Conservation (phyloP, 2,113 vertebrate genomes). For the Mionectes macconnelli region DNA sequence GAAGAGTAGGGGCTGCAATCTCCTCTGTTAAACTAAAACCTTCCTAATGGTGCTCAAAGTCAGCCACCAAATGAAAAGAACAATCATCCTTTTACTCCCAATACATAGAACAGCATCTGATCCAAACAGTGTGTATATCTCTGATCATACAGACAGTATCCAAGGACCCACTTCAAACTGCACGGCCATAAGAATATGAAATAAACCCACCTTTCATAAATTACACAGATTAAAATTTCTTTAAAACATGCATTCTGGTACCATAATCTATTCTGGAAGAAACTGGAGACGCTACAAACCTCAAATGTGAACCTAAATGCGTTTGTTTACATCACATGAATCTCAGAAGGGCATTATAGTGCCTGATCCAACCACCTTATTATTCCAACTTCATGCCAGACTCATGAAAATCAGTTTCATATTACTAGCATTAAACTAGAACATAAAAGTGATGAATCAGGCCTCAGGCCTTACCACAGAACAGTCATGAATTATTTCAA, state of each 20-base stretch:
- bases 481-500: not conserved
- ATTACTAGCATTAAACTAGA: conserved; percentile 9
- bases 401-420: conserved; percentile 18
- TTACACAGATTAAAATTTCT: not conserved
- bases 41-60: not conserved
- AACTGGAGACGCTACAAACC: not conserved
- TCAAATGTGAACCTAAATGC: not conserved
- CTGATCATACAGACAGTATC: not conserved
- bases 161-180: not conserved
- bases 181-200: not conserved
- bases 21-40: not conserved
- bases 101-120: not conserved
- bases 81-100: not conserved
- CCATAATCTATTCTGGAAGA: not conserved
- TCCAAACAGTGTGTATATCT: not conserved
- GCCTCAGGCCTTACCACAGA: not conserved
- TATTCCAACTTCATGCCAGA: conserved; percentile 11
- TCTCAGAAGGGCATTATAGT: not conserved
- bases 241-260: not conserved
- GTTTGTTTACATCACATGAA: conserved; percentile 5
- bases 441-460: not conserved
- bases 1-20: not conserved
- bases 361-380: not conserved
- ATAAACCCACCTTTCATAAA: not conserved
- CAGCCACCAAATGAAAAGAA: not conserved